A percentile compares a stretch with the other conserved stretches of the same genome.
These are phyloP conservation scores for Gymnopithys bicolor DNA, from an alignment of 2,797 vertebrate species.

Conservation along the genomic window DNA sequence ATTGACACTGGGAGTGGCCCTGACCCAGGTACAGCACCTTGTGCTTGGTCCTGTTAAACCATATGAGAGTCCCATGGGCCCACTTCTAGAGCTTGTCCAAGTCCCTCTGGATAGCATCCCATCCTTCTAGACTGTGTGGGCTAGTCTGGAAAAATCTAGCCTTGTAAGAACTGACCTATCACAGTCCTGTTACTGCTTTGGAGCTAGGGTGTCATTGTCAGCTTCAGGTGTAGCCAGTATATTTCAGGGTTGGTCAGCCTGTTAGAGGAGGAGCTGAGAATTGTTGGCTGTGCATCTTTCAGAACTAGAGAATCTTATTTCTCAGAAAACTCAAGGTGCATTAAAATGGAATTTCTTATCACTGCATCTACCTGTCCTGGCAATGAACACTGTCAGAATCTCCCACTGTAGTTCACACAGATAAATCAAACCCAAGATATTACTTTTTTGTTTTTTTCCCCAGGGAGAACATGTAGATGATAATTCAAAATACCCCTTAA, in stretches of 20 bases:
- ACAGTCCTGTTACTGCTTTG: not conserved
- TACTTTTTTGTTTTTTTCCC: not conserved
- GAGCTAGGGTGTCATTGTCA: not conserved
- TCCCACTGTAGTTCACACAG: not conserved
- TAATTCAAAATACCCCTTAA: not conserved
- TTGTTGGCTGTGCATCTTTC: not conserved
- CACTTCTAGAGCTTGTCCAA: not conserved
- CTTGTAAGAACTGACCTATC: not conserved
- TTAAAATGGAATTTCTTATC: not conserved
- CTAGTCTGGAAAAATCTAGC: not conserved
- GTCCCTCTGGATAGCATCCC: not conserved
- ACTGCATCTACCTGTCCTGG: not conserved
- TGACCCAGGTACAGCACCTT: not conserved
- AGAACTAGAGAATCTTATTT: not conserved
- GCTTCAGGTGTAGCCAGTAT: not conserved
- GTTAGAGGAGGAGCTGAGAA: not conserved
- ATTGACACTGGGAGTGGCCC: accelerated
- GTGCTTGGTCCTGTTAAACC: not conserved
- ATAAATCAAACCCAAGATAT: not conserved
- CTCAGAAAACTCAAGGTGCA: not conserved
- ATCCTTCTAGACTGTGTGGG: not conserved
- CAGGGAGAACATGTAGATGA: not conserved
- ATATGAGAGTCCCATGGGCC: not conserved
- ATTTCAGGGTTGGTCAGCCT: not conserved
- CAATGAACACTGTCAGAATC: not conserved